Base-by-base conservation (phyloP, 2,797 vertebrate species). In the Chelonia mydas region DNA sequence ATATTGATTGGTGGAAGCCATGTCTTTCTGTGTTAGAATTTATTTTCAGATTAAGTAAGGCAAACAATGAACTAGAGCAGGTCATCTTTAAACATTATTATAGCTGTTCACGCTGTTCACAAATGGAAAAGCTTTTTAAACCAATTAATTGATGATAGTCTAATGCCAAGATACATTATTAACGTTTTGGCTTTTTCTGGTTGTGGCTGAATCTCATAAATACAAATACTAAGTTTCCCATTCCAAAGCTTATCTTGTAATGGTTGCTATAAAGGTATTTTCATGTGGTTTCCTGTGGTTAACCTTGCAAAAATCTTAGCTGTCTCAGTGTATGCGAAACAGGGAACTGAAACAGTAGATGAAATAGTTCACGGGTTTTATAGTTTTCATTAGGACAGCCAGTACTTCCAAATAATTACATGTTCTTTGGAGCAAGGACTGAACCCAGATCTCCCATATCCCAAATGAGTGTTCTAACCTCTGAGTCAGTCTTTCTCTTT, bases 241-340 rank as follows among this genome's bases (percentile, higher is more conserved):
- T 59, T 90, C 92, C 25, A 90, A 45, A 84, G 83, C 57, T 88
- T 23, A 8, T 45, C 65, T 96, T 89, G 47, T 80, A 89, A 92
- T 91, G 12, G 53, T 94, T 95, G 95, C 13, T 85, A 92, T 54
- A 12, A 81, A 88, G 28, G 31, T 89, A 95, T 97, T 95, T 96
- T 88, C 21, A 81, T 97, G 87, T 92, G 88, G 81, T 97, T 97
- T 97, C 96, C 89, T 96, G 91, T 95, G 94, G 81, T 92, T 96
- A 96, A 93, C 87, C 96, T 97, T 91, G 21, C 81, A 95, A 91
- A 95, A 1, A 81, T 92, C 79, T 90, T 96, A 45, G 87, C 87
- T 97, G 85, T 51, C 91, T 93, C 72, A 84, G 55, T 88, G 82
- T 89, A 94, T 95, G 92, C 95, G 90, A 96, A 97, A 96, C 87